Percentiles rank a stretch among this genome's conserved stretches.
Evolutionary conservation across 2,113 vertebrate species (phyloP).

Genomic region (rabbit (Oryctolagus cuniculus)): DNA sequence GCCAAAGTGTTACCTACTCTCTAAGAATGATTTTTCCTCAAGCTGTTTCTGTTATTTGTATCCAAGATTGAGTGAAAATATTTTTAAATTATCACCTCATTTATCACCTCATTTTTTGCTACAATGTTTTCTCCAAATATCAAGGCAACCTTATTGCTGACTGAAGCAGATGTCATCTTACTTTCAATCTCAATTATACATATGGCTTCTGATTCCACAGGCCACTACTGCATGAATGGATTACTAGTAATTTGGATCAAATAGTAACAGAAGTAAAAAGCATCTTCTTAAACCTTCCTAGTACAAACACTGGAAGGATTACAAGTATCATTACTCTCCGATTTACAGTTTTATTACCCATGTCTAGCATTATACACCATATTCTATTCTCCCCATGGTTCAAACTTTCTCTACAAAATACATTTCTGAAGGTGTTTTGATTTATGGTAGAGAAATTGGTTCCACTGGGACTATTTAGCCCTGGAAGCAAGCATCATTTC

Average conservation of each 20-base stretch:
- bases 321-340: neutral
- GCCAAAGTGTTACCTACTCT: neutral
- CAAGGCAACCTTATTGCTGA: neutral
- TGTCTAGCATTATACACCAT: neutral
- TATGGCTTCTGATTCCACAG: neutral
- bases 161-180: constrained; percentile 27
- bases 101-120: neutral
- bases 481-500: neutral
- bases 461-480: neutral
- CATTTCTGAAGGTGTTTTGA: neutral
- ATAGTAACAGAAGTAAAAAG: neutral
- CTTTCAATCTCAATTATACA: constrained; percentile 44
- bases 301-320: neutral
- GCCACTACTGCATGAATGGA: neutral
- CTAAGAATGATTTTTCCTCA: neutral
- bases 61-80: neutral
- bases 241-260: neutral
- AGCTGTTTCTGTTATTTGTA: neutral
- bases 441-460: neutral
- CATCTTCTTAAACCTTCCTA: neutral
- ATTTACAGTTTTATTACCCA: neutral
- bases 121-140: constrained; percentile 46
- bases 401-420: neutral
- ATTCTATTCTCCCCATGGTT: neutral
- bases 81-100: constrained; percentile 32